Evolutionary conservation across 1,140 invertebrate species (phyloP).

Genomic region (Papilio polyxenes): DNA sequence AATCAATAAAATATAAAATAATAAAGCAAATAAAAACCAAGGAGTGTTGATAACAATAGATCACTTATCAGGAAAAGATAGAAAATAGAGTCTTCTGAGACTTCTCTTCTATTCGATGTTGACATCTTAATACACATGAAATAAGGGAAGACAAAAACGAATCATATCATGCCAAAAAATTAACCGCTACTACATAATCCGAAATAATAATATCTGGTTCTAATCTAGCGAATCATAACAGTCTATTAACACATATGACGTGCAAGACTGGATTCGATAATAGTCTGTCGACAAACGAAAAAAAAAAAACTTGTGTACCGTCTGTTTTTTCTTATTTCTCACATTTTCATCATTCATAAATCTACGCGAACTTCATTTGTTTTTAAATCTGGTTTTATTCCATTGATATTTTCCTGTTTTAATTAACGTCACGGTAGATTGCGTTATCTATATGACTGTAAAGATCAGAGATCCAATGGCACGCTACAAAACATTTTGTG

Average conservation of each 20-base stretch:
- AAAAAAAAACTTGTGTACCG: slow-evolving; percentile 29
- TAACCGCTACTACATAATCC: background rate
- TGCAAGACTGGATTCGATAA: slow-evolving; percentile 29
- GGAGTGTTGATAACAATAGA: too few relatives aligned
- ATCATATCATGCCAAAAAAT: background rate
- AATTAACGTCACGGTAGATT: slow-evolving; percentile 23
- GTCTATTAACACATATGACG: slow-evolving; percentile 32
- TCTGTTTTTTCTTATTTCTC: slow-evolving; percentile 5
- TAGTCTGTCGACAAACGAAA: background rate
- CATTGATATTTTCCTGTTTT: slow-evolving; percentile 33
- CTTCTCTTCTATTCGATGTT: too few relatives aligned
- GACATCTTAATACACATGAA: too few relatives aligned
- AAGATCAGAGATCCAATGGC: background rate
- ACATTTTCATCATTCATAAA: slow-evolving; percentile 33
- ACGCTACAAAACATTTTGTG: too few relatives aligned
- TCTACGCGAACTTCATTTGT: slow-evolving; percentile 1
- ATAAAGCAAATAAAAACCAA: too few relatives aligned
- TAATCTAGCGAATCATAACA: slow-evolving; percentile 23
- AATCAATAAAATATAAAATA: too few relatives aligned
- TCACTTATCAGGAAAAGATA: too few relatives aligned
- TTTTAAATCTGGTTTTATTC: slow-evolving; percentile 33
- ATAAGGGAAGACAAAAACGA: background rate
- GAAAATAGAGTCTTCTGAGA: too few relatives aligned
- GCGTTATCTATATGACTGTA: background rate
- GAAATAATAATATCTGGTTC: background rate